Percentiles rank a stretch among this genome's conserved stretches.
These are phyloP conservation scores for Borostomias antarcticus DNA, from an alignment of 2,797 vertebrate genomes.

Conservation along the genomic window DNA sequence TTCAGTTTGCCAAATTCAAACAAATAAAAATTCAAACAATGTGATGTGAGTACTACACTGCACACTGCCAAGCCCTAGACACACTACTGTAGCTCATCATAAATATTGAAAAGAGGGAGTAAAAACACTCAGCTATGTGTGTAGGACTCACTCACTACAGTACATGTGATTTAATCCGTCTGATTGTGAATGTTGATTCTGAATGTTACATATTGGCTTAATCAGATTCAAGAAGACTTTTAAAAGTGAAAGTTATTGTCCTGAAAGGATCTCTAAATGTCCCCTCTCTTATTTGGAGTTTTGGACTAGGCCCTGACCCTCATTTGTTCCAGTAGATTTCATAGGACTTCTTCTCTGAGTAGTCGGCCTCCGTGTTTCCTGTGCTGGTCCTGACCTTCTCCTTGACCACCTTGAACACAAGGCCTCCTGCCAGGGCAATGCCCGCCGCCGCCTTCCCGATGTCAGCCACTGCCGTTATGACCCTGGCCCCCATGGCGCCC, in stretches of 20 bases:
- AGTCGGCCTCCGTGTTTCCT: constrained; percentile 38
- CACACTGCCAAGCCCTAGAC: not conserved
- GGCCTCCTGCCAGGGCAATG: constrained; percentile 60
- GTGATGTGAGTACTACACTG: not conserved
- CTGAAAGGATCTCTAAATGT: not conserved
- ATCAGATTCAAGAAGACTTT: not conserved
- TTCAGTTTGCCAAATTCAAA: too few species aligned
- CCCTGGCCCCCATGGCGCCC: constrained; percentile 20
- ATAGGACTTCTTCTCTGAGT: constrained; percentile 68
- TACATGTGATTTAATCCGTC: not conserved
- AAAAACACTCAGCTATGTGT: not conserved
- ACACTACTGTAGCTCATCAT: not conserved
- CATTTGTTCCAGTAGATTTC: constrained; percentile 77
- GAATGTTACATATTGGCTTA: too few species aligned
- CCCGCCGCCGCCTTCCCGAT: constrained; percentile 68
- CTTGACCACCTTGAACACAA: constrained; percentile 76
- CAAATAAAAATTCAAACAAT: not conserved
- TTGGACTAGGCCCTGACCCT: not conserved
- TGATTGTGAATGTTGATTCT: not conserved
- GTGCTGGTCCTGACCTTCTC: constrained; percentile 63
- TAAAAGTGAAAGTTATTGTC: not conserved
- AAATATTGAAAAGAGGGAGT: not conserved
- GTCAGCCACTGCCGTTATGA: constrained; percentile 64
- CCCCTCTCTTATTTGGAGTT: not conserved
- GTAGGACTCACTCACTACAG: too few species aligned